A percentile compares a stretch with the other conserved stretches of the same genome.
Conservation (phyloP, 2,888 invertebrate genomes). For the Spialia ferax region DNA sequence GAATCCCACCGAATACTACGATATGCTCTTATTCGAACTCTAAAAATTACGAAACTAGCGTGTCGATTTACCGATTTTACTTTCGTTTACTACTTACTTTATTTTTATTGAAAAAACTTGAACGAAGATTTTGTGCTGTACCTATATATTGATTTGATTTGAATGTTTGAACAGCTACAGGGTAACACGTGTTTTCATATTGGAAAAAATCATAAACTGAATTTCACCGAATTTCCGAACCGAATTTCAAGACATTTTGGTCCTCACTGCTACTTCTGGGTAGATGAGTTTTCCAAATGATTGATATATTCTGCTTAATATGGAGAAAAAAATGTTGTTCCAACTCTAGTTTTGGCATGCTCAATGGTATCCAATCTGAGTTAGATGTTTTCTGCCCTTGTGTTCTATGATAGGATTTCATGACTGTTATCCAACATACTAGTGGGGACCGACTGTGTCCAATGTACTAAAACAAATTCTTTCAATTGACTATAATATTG, state of each 20-base stretch:
- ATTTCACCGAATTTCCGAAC: too few species aligned
- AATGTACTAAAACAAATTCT: background rate
- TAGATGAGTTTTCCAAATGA: too few species aligned
- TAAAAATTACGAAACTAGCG: background rate
- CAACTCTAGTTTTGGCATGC: too few species aligned
- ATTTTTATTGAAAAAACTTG: background rate
- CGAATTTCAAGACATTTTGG: too few species aligned
- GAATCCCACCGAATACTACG: constrained; percentile 2
- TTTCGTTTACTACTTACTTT: background rate
- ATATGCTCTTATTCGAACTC: background rate
- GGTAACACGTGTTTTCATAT: background rate
- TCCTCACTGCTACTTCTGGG: too few species aligned
- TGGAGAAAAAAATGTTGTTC: too few species aligned
- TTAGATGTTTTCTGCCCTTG: too few species aligned
- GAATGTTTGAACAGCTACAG: background rate
- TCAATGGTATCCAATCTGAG: too few species aligned
- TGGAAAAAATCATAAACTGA: background rate
- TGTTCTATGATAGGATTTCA: too few species aligned
- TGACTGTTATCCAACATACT: background rate
- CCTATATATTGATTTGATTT: background rate
- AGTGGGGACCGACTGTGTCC: background rate
- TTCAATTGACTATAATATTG: background rate
- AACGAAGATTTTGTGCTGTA: background rate
- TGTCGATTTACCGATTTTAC: background rate
- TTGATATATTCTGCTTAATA: too few species aligned